Evolutionary conservation across 2,797 vertebrate genomes (phyloP), one percentile per base, ranked within the genome.

Genomic region (Notoglanidium macrostoma): DNA sequence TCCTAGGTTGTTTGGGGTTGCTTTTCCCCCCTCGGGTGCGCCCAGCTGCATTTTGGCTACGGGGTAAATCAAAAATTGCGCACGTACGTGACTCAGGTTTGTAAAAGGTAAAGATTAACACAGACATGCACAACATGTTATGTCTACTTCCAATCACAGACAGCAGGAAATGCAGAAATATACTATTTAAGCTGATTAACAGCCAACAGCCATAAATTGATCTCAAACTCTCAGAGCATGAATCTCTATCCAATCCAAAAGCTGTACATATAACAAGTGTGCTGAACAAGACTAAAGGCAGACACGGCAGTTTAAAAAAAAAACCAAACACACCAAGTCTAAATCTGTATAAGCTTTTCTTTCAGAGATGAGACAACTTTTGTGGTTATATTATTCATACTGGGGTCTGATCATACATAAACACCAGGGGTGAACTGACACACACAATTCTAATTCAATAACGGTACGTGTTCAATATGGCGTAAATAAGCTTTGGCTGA

Each of bases 31-130:
- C 44, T 94, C 81, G 83, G 84, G 74, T 8, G 40, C 89, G 86
- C 90, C 91, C 90, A 85, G 89, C 85, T 86, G 82, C 95, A 92
- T 95, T 96, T 94, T 95, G 94, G 91, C 93, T 94, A 89, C 0
- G 77, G 11, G 21, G 40, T 26, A 23, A 35, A 35, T 55, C 9
- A 78, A 57, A 57, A 80, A 61, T 15, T 35, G 1, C 0, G 5
- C 8, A 4, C 2, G 7, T 44, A 44, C 29, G 3, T 21, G 17
- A 6, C 26, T 23, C 10, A 2, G 10, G 3, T 32, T 77, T 51
- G 51, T 32, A 29, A 23, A 21, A 32, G 19, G 32, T 78, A 21
- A 40, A 79, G 57, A 74, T 51, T 29, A 55, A 57, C 4, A 12
- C n/a, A n/a, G n/a, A n/a, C n/a, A n/a, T n/a, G n/a, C n/a, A n/a